Base-by-base conservation (phyloP, 2,888 invertebrate species). In the Ypsolopha scabrella region DNA sequence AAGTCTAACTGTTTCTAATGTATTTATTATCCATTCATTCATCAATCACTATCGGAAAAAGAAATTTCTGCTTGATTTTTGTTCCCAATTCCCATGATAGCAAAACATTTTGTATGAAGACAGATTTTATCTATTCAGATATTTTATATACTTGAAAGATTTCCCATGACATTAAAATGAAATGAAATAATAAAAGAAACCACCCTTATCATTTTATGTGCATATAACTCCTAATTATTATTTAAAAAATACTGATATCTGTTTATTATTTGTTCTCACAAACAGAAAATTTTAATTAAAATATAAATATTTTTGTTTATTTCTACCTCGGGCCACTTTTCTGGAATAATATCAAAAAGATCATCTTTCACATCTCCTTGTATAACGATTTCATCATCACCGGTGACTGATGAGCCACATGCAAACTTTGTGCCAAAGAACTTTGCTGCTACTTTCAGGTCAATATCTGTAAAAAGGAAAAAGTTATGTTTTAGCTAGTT, bases 281-380 rank as follows among this genome's bases (percentile, higher is more conserved):
- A n/a, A n/a, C n/a, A n/a, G n/a, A n/a, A n/a, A n/a, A n/a, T n/a
- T n/a, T n/a, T n/a, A n/a, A n/a, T n/a, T n/a, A n/a, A n/a, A n/a
- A n/a, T n/a, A n/a, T n/a, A n/a, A n/a, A n/a, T n/a, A n/a, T n/a
- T n/a, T n/a, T n/a, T n/a, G n/a, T n/a, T n/a, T n/a, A 24, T 24
- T 3, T 4, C 55, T 70, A 94, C 95, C 88, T 97, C 95, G 52
- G 97, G 93, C 98, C 98, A 99, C 79, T 99, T 99, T 67, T 98
- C 98, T 51, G 98, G 97, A 70, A 99, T 95, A 58, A 99, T 92
- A 86, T 99, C 99, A 81, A 97, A 96, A 33, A 99, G 87, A 64
- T 99, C 99, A 88, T 99, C 98, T 80, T 99, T 98, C 0, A 99
- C 97, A 85, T 99, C 98, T 51, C 98, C 99, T 80, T 99, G 99